These are phyloP conservation scores for Passer montanus DNA, from an alignment of 2,113 vertebrate species.

Conservation along the genomic window DNA sequence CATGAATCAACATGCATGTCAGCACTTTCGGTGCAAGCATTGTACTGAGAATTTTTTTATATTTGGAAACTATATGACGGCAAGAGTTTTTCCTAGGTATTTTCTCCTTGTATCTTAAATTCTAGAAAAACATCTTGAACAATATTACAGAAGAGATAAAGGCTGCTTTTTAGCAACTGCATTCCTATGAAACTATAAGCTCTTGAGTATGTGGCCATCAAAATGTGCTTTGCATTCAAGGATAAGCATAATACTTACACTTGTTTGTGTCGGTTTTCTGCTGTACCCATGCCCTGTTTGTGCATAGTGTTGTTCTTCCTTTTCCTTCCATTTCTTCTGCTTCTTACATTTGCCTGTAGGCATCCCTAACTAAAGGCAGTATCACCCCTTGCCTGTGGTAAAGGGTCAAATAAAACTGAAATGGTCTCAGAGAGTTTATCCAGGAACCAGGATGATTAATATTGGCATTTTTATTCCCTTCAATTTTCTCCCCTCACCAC, in stretches of 20 bases:
- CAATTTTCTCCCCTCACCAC: not conserved
- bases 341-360: not conserved
- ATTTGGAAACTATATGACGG: not conserved
- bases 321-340: not conserved
- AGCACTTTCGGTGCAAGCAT: not conserved
- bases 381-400: not conserved
- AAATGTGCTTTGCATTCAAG: not conserved
- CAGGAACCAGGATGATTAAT: not conserved
- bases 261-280: not conserved
- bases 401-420: not conserved
- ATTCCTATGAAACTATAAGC: not conserved
- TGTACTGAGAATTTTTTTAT: not conserved
- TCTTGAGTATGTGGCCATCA: not conserved
- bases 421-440: not conserved
- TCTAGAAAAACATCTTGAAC: not conserved
- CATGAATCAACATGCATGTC: not conserved
- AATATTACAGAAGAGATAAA: not conserved
- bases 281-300: rapidly evolving
- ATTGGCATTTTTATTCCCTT: not conserved
- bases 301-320: not conserved
- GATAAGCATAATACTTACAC: not conserved
- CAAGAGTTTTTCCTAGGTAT: not conserved
- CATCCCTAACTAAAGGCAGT: not conserved
- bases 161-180: not conserved
- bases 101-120: not conserved